These are phyloP conservation scores for Campylomormyrus tamandua DNA, from an alignment of 2,113 vertebrate species.

Conservation along the genomic window DNA sequence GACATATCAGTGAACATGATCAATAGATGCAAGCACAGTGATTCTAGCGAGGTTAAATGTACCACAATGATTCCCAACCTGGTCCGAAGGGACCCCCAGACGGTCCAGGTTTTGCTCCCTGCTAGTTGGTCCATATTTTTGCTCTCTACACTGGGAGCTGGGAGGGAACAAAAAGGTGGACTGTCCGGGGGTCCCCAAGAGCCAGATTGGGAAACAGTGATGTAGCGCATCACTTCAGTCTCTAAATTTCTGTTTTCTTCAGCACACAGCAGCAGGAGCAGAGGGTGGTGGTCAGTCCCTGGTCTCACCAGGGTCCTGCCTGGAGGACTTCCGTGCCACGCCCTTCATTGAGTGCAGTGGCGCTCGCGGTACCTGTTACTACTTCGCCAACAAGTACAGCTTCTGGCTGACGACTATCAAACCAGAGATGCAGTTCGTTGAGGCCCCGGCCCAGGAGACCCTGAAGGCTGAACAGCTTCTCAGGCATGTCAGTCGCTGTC, in stretches of 20 bases:
- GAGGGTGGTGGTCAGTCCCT: slow-evolving; percentile 91
- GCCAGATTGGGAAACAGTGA: not conserved
- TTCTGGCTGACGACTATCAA: slow-evolving; percentile 92
- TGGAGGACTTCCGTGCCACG: slow-evolving; percentile 88
- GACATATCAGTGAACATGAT: not conserved
- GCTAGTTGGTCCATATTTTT: no score
- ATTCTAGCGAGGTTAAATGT: not conserved
- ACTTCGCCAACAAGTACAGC: slow-evolving; percentile 93
- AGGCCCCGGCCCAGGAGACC: slow-evolving; percentile 57
- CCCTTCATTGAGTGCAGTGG: slow-evolving; percentile 95
- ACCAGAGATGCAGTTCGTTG: slow-evolving; percentile 64
- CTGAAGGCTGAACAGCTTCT: slow-evolving; percentile 77
- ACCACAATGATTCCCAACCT: not conserved
- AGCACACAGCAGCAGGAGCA: slow-evolving; percentile 84
- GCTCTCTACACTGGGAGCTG: not conserved
- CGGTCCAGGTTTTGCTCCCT: not conserved
- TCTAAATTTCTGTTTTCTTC: slow-evolving; percentile 3
- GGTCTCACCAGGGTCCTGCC: slow-evolving; percentile 86
- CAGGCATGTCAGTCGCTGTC: slow-evolving; percentile 62
- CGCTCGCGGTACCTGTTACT: slow-evolving; percentile 80
- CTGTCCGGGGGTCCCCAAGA: not conserved
- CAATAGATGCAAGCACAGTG: not conserved
- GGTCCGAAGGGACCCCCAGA: not conserved
- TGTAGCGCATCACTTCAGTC: not conserved
- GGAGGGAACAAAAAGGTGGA: not conserved